Percentiles rank a stretch among this genome's conserved stretches.
These are phyloP conservation scores for Notoglanidium macrostoma DNA, from an alignment of 2,797 vertebrate species.

Conservation along the genomic window DNA sequence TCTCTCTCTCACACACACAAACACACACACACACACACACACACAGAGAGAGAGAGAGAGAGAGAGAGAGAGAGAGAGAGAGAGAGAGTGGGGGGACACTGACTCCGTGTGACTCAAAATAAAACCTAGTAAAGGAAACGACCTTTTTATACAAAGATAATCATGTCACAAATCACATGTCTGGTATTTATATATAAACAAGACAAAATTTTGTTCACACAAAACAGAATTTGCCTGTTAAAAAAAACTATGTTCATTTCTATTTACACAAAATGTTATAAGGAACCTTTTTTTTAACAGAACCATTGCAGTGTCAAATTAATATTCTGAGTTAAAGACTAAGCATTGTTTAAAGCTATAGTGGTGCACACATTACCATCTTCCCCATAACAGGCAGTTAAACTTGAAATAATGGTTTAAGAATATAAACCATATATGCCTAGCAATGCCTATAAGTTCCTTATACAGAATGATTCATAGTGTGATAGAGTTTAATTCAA, in stretches of 20 bases:
- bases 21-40: background rate
- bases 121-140: slow-evolving; percentile 44
- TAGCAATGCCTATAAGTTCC: background rate
- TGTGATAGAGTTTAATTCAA: background rate
- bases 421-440: background rate
- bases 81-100: background rate
- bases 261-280: background rate
- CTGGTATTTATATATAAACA: slow-evolving; percentile 10
- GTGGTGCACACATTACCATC: background rate
- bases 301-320: background rate
- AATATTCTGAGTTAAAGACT: background rate
- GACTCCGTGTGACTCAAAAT: slow-evolving; percentile 41
- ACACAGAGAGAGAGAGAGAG: background rate
- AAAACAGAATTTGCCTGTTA: background rate
- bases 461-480: background rate
- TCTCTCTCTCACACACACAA: too few species aligned
- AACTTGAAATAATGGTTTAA: background rate
- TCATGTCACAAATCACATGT: slow-evolving; percentile 38
- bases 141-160: slow-evolving; percentile 37
- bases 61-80: background rate
- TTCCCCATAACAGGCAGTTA: background rate
- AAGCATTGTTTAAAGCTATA: background rate
- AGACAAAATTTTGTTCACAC: background rate
- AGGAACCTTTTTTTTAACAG: background rate
- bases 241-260: background rate